Evolutionary conservation across 2,113 vertebrate genomes (phyloP), one percentile per base, ranked within the genome.

Genomic region (Passer domesticus): DNA sequence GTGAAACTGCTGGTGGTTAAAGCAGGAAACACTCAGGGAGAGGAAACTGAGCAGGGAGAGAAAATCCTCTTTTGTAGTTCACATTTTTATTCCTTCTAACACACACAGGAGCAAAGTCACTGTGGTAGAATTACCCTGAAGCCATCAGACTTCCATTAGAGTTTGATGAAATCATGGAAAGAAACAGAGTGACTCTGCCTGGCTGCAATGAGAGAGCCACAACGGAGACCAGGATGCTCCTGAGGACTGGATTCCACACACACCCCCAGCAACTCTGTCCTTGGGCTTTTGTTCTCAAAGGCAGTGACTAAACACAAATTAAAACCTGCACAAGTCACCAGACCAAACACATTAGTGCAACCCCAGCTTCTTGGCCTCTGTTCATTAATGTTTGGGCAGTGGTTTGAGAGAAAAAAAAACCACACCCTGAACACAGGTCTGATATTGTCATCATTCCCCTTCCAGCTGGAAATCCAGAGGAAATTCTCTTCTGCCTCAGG

Each of bases 241-340:
- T 41, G 66, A 1, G 7, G 53, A 19, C 13, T 75, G 67, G 33
- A 60, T 67, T 41, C 39, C 39, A 41, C 39, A 41, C 13, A 10
- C 39, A 11, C 53, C 70, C 68, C 35, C 56, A 14, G 46, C 0
- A 2, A 2, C 31, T 9, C 1, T 0, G 27, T 46, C 82, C 59
- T 66, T 2, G 1, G 58, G 67, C 28, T 85, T 68, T 76, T 3
- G 1, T 31, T 31, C 67, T 80, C 79, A 46, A 50, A 74, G 90
- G 78, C 33, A 66, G 55, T 2, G 11, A 67, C 50, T 43, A 5
- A 85, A 44, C 2, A 62, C 43, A n/a, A 74, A 90, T 43, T 7
- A 39, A 74, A 70, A 73, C 72, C 39, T 59, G 68, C 59, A 17
- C 43, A 86, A 47, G 64, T 72, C 78, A 39, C 92, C 70, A 24